Evolutionary conservation across 2,113 vertebrate genomes (phyloP).

Genomic region (Ceyx cyanopectus): DNA sequence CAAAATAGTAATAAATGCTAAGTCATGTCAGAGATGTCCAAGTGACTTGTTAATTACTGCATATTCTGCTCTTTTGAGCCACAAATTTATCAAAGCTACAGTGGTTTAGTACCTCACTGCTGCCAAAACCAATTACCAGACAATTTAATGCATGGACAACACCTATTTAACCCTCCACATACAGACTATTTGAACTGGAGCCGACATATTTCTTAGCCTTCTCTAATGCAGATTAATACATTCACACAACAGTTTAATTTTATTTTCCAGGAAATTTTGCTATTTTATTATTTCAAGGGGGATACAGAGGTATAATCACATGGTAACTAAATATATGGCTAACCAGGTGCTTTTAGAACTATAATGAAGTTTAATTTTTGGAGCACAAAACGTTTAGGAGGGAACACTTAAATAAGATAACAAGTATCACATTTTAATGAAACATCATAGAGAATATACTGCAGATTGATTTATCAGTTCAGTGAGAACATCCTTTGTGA

Average conservation of each 20-base stretch:
- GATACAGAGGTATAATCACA: not conserved
- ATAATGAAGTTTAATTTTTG: not conserved
- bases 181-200: constrained; percentile 5
- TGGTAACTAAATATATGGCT: not conserved
- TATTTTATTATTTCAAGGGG: not conserved
- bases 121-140: constrained; percentile 57
- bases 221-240: constrained; percentile 47
- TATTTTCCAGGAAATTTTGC: not conserved
- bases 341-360: not conserved
- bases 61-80: constrained; percentile 4
- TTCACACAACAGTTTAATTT: not conserved
- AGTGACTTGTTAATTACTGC: constrained; percentile 53
- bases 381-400: not conserved
- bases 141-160: constrained; percentile 66
- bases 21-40: constrained; percentile 28
- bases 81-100: constrained; percentile 22
- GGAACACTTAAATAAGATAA: not conserved
- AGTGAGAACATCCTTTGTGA: not conserved
- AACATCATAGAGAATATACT: not conserved
- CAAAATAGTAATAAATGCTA: constrained; percentile 67
- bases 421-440: not conserved
- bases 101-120: constrained; percentile 25
- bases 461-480: not conserved
- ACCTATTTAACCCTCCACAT: not conserved
- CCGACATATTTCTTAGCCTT: constrained; percentile 26